These are phyloP conservation scores for Eupithecia abbreviata DNA, from an alignment of 2,888 invertebrate species.

Conservation along the genomic window DNA sequence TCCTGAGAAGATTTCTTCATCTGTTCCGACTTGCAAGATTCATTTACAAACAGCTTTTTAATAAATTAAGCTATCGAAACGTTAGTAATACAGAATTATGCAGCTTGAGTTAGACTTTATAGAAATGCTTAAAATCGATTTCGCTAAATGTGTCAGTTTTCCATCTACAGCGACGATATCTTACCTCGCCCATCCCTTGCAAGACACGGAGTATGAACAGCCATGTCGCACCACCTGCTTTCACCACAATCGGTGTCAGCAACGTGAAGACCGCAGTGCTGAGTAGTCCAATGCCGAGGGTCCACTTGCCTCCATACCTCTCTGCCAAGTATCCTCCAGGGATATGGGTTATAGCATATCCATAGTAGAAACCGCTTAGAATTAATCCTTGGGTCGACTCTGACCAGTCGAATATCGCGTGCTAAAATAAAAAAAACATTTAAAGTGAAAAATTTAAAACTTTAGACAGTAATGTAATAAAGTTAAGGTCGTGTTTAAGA, in stretches of 20 bases:
- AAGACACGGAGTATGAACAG: constrained; percentile 85
- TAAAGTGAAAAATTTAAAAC: not conserved
- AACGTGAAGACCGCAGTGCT: constrained; percentile 92
- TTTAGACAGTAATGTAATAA: not conserved
- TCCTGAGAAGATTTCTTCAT: no score
- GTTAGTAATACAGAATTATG: no score
- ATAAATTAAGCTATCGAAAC: no score
- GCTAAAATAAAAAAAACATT: constrained; percentile 51
- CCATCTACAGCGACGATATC: not conserved
- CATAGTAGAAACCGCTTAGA: constrained; percentile 92
- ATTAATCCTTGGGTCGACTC: constrained; percentile 90
- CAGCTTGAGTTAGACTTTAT: no score
- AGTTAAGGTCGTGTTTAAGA: not conserved
- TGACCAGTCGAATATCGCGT: constrained; percentile 87
- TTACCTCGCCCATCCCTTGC: constrained; percentile 92
- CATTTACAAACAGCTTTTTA: no score
- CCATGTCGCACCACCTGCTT: constrained; percentile 81
- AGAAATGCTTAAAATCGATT: no score
- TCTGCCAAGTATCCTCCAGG: constrained; percentile 93
- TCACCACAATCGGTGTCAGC: constrained; percentile 89
- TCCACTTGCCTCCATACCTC: constrained; percentile 93
- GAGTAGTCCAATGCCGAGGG: constrained; percentile 90
- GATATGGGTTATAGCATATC: constrained; percentile 92
- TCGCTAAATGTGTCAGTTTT: no score
- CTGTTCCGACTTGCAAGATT: no score